Base-by-base conservation (phyloP, 2,113 vertebrate genomes). In the Malurus melanocephalus region DNA sequence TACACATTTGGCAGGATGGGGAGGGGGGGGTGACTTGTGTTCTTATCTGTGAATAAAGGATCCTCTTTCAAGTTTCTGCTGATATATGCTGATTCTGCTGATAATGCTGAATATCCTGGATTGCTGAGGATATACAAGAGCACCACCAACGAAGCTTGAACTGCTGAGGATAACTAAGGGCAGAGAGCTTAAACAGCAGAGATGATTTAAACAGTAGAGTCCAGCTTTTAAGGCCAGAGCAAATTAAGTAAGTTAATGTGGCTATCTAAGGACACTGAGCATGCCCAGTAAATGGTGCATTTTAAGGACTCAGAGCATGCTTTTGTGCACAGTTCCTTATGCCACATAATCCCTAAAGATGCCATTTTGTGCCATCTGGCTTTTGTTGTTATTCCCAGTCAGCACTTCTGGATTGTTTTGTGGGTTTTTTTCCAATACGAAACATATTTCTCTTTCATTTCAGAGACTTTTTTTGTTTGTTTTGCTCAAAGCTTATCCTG, bases 331-430 rank as follows among this genome's bases (percentile, higher is more conserved):
- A 95, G 95, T 90, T 94, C 94, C 92, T 95, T 96, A 95, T 94
- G 95, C 95, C 95, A 96, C 95, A 95, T 97, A 98, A 97, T 97
- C 94, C 94, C 93, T 97, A 95, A 96, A 96, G 95, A 97, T 95
- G 94, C 94, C 96, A 96, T 96, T 97, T 95, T 97, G 95, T 95
- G 94, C 97, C 97, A 98, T 97, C 97, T 97, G 97, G 96, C 95
- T 96, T 97, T 93, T 95, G 96, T 96, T 96, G 90, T 96, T 97
- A 93, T 93, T 96, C 95, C 94, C 96, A 96, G 95, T 97, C 96
- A 97, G 96, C 94, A 97, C 93, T 97, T 97, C 94, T 95, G 97
- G 92, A 97, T 96, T 95, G 84, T 92, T 89, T 89, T 61, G 43
- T 56, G 20, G 20, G 8, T 60, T 83, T 91, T 96, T 96, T 95